phyloP scores from a whole-genome alignment of 1,140 invertebrate species.

The Charaxes varanes region DNA sequence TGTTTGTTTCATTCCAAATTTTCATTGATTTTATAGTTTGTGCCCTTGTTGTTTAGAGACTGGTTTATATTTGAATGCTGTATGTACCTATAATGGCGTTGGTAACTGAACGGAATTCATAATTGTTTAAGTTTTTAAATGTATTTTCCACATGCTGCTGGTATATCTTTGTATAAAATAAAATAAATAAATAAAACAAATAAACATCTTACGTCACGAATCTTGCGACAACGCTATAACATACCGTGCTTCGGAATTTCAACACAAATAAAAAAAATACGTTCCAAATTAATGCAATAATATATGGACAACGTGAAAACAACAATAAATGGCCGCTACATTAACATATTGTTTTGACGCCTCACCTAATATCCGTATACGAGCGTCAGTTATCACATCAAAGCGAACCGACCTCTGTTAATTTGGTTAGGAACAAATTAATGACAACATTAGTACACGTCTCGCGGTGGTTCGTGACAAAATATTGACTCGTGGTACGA shows the following conservation, averaged over 20 bases:
- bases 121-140: too few relatives aligned
- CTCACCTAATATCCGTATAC: constrained; percentile 28
- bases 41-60: too few relatives aligned
- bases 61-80: too few relatives aligned
- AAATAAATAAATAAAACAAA: too few relatives aligned
- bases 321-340: constrained; percentile 30
- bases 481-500: constrained; percentile 71
- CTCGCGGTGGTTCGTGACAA: constrained; percentile 58
- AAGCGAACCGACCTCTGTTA: constrained; percentile 44
- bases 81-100: too few relatives aligned
- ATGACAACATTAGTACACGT: constrained; percentile 63
- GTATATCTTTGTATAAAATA: too few relatives aligned
- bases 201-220: too few relatives aligned
- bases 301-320: constrained; percentile 3
- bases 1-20: too few relatives aligned
- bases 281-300: too few relatives aligned
- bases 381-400: constrained; percentile 50
- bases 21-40: too few relatives aligned
- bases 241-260: not conserved
- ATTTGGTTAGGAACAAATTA: constrained; percentile 66
- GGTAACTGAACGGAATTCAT: too few relatives aligned
- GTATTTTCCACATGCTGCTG: too few relatives aligned
- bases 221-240: not conserved
- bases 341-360: constrained; percentile 41
- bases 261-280: not conserved